Evolutionary conservation across 2,797 vertebrate species (phyloP), one percentile per base, ranked within the genome.

Genomic region (Chelon auratus): DNA sequence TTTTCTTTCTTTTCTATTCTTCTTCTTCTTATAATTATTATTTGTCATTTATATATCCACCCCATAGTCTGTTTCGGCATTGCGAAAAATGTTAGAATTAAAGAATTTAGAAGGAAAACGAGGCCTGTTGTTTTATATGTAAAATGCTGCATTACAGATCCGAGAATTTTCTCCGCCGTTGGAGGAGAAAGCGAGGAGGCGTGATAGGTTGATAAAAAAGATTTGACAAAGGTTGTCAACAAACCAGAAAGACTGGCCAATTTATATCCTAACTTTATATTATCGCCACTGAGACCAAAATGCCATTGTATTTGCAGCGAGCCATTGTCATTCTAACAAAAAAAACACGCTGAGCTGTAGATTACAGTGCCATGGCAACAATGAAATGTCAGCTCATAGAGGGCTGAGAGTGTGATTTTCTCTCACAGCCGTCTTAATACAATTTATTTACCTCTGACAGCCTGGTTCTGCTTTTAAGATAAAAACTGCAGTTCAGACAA

Each of bases 401-500:
- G 13, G 26, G 40, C 60, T 1, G 12, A 22, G 15, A n/a, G 45
- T n/a, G 37, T 62, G 9, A 37, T 37, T 45, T 60, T 17, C 30
- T 39, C 65, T 39, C 42, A 14, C 17, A 56, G 56, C 54, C 12
- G 14, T 43, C 18, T 47, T 47, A 61, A 58, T 58, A 42, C 33
- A 59, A 36, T 52, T 52, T 43, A 52, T 39, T 14, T 26, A 53
- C 50, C 59, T 60, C 24, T n/a, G 14, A 79, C 58, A 37, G 56
- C 39, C 50, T 18, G 45, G n/a, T n/a, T 48, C 30, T 67, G 57
- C 58, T 47, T 52, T 56, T n/a, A 15, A 69, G 52, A 66, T 72
- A 55, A 54, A 26, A 7, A 15, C 9, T 26, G 48, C 26, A n/a
- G 48, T 33, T 33, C 26, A 6, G 62, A 39, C 24, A 17, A 26